Base-by-base conservation (phyloP, 2,113 vertebrate species). In the Parus major region DNA sequence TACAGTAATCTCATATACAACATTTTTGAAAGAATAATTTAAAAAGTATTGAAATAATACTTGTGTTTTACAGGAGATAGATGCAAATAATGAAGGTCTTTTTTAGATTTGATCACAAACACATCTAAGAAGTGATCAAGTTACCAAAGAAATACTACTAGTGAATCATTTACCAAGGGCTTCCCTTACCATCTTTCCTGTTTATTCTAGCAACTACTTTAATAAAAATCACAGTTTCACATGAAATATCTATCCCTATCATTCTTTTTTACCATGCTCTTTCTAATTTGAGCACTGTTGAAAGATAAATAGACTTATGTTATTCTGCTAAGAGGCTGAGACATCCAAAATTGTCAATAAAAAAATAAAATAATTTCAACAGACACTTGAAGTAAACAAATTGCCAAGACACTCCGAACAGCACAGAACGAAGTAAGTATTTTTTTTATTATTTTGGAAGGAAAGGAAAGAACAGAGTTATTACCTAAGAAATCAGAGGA, bases 401-500 rank as follows among this genome's bases (percentile, higher is more conserved):
- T 11, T 60, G 24, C 10, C 44, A 72, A 42, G n/a, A 85, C 13
- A 70, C 63, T 76, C 23, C 41, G 29, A 72, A 56, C 7, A 95
- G 25, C 56, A 95, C 52, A 92, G 42, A 92, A 15, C 52, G 25
- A 80, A 41, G 44, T 18, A 85, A 83, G 33, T 53, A 66, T 17
- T 15, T 15, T 42, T 69, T 39, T 60, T 86, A 81, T 76, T 79
- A 19, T 82, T 83, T 73, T 52, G 28, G 15, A 35, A 6, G 8
- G 12, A 39, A 66, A 16, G 28, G 23, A 46, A 35, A 82, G 49
- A 80, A 83, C 46, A 16, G 10, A 46, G 25, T 68, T 68, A 56
- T 25, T 33, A 65, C 57, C 44, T 63, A 81, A 95, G 39, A 83
- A 96, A 94, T 64, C 8, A 88, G 80, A 96, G 53, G 49, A 92